A percentile compares a stretch with the other conserved stretches of the same genome.
Conservation (phyloP, 2,888 invertebrate genomes). For the Ommatoiulus sabulosus region DNA sequence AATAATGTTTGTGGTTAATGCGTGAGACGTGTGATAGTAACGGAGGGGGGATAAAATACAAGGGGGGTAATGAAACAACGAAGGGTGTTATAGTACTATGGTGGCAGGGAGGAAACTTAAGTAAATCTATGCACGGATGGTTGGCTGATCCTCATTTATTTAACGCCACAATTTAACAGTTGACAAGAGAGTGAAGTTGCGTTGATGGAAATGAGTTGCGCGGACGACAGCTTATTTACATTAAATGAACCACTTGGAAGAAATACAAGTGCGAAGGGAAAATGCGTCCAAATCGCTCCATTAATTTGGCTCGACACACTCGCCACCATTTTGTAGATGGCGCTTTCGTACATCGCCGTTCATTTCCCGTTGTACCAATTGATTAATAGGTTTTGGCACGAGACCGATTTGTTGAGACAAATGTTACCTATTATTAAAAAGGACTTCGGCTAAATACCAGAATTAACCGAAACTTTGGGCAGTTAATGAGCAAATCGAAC, state of each 20-base stretch:
- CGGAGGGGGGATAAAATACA: constrained; percentile 38
- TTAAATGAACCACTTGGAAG: constrained; percentile 31
- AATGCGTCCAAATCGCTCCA: neutral
- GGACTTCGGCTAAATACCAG: too few relatives aligned
- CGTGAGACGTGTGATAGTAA: constrained; percentile 40
- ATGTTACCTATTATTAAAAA: too few relatives aligned
- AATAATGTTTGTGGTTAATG: constrained; percentile 45
- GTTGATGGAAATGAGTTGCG: constrained; percentile 47
- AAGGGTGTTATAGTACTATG: neutral
- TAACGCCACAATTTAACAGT: constrained; percentile 48
- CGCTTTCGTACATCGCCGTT: neutral
- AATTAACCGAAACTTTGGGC: too few relatives aligned
- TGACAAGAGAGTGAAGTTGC: constrained; percentile 45
- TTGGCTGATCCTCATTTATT: constrained; percentile 45
- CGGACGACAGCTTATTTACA: constrained; percentile 44
- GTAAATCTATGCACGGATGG: constrained; percentile 45
- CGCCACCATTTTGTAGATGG: neutral
- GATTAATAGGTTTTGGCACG: too few relatives aligned
- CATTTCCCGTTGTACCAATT: neutral
- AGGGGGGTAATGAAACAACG: constrained; percentile 47
- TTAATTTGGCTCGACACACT: constrained; percentile 32
- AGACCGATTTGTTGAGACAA: too few relatives aligned
- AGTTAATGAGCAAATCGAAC: too few relatives aligned
- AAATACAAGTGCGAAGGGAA: constrained; percentile 3
- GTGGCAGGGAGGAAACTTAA: constrained; percentile 41